These are phyloP conservation scores for Myiotriccus ornatus DNA, from an alignment of 2,797 vertebrate species.

Conservation along the genomic window DNA sequence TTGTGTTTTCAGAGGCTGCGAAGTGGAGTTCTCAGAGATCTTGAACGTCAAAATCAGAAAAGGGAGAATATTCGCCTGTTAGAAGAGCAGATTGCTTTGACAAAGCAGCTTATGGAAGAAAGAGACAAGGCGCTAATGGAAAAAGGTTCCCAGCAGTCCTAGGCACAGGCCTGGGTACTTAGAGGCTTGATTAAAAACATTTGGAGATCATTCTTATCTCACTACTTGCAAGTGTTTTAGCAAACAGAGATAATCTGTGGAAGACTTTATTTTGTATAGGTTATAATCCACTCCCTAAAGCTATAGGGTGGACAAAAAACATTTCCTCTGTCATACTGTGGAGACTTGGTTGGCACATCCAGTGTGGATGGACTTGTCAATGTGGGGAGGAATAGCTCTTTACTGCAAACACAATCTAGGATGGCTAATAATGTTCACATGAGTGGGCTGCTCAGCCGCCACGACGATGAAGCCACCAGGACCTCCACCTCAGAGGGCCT, in stretches of 20 bases:
- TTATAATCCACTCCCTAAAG: background rate
- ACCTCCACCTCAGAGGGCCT: slow-evolving; percentile 91
- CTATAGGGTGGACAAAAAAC: background rate
- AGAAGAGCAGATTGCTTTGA: slow-evolving; percentile 86
- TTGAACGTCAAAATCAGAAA: slow-evolving; percentile 86
- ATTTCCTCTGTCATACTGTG: background rate
- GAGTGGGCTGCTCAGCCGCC: slow-evolving; percentile 74
- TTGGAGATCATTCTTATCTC: background rate
- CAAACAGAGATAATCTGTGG: background rate
- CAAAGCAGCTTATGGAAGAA: slow-evolving; percentile 81
- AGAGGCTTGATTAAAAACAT: background rate
- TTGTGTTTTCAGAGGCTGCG: slow-evolving; percentile 83
- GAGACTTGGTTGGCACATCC: background rate
- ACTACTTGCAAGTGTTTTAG: background rate
- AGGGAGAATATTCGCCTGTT: slow-evolving; percentile 85
- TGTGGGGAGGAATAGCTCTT: background rate
- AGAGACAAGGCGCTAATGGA: slow-evolving; percentile 61
- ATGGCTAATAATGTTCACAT: slow-evolving; percentile 79
- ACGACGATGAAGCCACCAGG: slow-evolving; percentile 86
- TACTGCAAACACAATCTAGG: background rate
- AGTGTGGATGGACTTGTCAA: background rate
- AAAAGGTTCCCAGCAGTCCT: slow-evolving; percentile 56
- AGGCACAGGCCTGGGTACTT: background rate
- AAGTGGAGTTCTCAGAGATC: slow-evolving; percentile 85
- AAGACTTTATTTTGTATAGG: background rate